Base-by-base conservation (phyloP, 2,113 vertebrate genomes). In the Promerops cafer region DNA sequence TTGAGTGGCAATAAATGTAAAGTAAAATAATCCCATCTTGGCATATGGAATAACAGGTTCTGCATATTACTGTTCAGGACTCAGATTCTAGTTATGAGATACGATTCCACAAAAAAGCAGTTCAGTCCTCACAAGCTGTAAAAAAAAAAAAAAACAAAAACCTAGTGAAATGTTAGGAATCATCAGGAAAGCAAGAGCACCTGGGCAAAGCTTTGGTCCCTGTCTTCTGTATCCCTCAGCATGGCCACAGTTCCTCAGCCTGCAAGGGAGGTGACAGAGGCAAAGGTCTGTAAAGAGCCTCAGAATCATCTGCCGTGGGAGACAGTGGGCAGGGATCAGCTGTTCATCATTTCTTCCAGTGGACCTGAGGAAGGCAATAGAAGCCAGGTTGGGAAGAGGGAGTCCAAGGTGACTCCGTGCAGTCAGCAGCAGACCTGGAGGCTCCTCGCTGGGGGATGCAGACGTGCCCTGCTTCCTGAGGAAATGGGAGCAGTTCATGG, bases 91-190 rank as follows among this genome's bases (percentile, higher is more conserved):
- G 19, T 47, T 91, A 31, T 1, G 12, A 81, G 28, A 42, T 28
- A 57, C 0, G 1, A 28, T 71, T 37, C 3, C 2, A 22, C 6
- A 40, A 61, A 64, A 65, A n/a, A 35, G 19, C 13, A 35, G 20
- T 65, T 85, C 13, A 49, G 19, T 40, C 20, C 69, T 74, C 50
- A 75, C 23, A 63, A 53, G 12, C 21, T 66, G 20, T 53, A 8
- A 40, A 9, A n/a, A 63, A 69, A 60, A 44, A 61, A 26, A 18
- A 6, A 30, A 47, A 47, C 28, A 37, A 23, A 22, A n/a, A 18
- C 0, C 12, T n/a, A 17, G 2, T 64, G n/a, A 53, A 89, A 52
- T 1, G 0, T 47, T 64, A 47, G n/a, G 49, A 78, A 63, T 64
- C 9, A 16, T 16, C 14, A 44, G 50, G 21, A 75, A 39, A 64